Conservation (phyloP, 1,140 invertebrate genomes). For the Trichomalopsis sarcophagae region DNA sequence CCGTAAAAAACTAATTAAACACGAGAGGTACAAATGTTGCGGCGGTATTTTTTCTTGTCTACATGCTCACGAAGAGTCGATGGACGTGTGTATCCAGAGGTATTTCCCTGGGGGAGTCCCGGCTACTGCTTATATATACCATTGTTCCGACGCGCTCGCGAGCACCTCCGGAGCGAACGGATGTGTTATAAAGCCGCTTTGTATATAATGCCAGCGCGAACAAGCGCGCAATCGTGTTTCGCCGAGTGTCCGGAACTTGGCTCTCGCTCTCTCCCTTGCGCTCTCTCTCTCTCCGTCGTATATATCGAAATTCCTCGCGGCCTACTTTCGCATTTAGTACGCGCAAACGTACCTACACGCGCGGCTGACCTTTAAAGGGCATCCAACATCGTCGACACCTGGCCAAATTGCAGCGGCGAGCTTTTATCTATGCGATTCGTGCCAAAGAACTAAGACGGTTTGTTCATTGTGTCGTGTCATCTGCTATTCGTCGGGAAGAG, state of each 20-base stretch:
- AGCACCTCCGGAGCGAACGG: conserved; percentile 20
- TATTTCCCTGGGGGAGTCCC: conserved; percentile 45
- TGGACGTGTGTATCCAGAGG: conserved; percentile 1
- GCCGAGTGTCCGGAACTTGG: background rate
- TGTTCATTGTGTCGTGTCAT: too few species aligned
- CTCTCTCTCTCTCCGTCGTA: background rate
- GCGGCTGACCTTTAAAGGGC: conserved; percentile 65
- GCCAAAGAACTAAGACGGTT: too few species aligned
- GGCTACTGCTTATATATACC: background rate
- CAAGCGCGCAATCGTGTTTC: conserved; percentile 45
- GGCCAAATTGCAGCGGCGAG: conserved; percentile 7
- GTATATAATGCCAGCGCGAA: conserved; percentile 30
- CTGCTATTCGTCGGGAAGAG: too few species aligned
- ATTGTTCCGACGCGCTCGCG: conserved; percentile 26
- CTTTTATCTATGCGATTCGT: conserved; percentile 10
- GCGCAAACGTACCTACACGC: background rate
- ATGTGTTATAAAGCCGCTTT: conserved; percentile 11
- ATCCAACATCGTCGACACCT: conserved; percentile 55
- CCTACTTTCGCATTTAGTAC: conserved; percentile 34
- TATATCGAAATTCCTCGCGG: conserved; percentile 44
- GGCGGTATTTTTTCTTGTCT: background rate
- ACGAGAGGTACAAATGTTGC: background rate
- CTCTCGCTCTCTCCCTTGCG: background rate
- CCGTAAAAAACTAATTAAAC: too few species aligned
- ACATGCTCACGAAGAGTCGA: background rate